A percentile compares a stretch with the other conserved stretches of the same genome.
These are phyloP conservation scores for Anastrepha obliqua DNA, from an alignment of 1,140 invertebrate genomes.

Conservation along the genomic window DNA sequence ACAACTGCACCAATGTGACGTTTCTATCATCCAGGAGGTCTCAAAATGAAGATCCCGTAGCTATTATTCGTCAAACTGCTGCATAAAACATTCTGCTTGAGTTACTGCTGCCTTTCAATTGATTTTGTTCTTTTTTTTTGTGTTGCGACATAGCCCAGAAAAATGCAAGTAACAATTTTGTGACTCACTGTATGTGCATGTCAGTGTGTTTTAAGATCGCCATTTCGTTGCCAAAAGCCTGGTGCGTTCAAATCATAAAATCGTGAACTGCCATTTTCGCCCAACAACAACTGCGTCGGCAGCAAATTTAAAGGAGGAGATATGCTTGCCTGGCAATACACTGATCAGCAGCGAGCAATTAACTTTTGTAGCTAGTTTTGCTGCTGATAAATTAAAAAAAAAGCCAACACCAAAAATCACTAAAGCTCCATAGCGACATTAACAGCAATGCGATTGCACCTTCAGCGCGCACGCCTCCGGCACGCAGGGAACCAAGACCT, in stretches of 20 bases:
- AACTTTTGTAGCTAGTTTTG: conserved; percentile 22
- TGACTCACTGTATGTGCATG: background rate
- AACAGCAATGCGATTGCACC: conserved; percentile 2
- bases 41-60: too few relatives aligned
- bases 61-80: too few relatives aligned
- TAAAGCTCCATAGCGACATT: background rate
- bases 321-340: conserved; percentile 34
- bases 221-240: background rate
- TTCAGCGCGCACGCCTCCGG: background rate
- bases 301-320: conserved; percentile 5
- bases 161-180: background rate
- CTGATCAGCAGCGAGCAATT: conserved; percentile 40
- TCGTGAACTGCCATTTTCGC: conserved; percentile 23
- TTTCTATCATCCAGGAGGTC: too few relatives aligned
- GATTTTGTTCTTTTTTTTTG: too few relatives aligned
- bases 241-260: conserved; percentile 30
- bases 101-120: too few relatives aligned
- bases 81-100: too few relatives aligned
- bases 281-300: background rate
- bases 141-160: too few relatives aligned
- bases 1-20: too few relatives aligned
- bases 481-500: conserved; percentile 9
- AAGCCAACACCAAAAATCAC: background rate
- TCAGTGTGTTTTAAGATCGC: background rate
- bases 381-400: background rate